phyloP scores from a whole-genome alignment of 2,888 invertebrate species.

The Lasioglossum figueresi region DNA sequence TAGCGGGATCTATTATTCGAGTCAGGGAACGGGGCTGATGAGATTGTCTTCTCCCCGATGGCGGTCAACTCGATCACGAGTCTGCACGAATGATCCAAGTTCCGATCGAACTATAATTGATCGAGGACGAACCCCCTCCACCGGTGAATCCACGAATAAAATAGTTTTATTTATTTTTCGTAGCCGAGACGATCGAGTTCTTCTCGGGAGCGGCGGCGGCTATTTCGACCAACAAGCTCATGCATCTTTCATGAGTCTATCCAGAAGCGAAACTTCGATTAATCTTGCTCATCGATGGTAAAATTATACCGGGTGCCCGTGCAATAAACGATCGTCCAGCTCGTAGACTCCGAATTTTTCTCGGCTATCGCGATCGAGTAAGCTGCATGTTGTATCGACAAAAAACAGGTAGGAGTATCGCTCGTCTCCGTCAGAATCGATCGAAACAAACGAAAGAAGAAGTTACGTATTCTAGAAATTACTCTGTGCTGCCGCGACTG shows the following conservation, averaged over 20 bases:
- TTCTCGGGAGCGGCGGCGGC: background rate
- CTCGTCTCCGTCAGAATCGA: background rate
- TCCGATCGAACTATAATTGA: background rate
- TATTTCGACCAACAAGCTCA: background rate
- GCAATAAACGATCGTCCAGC: background rate
- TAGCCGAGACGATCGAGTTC: background rate
- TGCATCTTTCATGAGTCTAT: constrained; percentile 7
- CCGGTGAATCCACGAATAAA: background rate
- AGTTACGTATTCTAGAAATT: background rate
- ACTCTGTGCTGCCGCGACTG: too few relatives aligned
- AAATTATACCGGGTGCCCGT: background rate
- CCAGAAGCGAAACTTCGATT: constrained; percentile 7
- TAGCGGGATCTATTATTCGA: constrained; percentile 55
- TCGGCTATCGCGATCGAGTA: background rate
- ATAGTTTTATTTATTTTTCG: constrained; percentile 11
- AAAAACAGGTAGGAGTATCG: background rate
- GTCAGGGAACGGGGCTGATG: background rate
- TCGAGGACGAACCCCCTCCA: background rate
- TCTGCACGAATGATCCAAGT: background rate
- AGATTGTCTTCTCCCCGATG: constrained; percentile 10
- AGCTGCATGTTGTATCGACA: background rate
- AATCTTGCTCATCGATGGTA: background rate
- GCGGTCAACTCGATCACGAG: background rate
- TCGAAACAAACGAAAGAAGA: background rate
- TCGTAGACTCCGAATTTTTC: background rate